phyloP scores from a whole-genome alignment of 2,113 vertebrate genomes.

The Cichladusa arquata region DNA sequence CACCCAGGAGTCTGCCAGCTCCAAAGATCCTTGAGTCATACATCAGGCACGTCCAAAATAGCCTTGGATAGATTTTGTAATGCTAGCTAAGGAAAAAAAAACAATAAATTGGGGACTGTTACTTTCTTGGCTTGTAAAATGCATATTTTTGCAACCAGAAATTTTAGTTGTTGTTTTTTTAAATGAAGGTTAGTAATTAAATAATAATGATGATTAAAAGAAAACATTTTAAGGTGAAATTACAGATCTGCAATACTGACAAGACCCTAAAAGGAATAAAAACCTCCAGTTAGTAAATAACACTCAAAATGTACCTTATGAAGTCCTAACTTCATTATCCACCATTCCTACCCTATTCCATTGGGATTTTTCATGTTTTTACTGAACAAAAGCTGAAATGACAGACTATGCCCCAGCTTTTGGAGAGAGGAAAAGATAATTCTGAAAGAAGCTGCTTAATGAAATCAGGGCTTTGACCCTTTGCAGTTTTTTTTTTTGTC shows the following conservation, averaged over 20 bases:
- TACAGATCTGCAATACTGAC: background rate
- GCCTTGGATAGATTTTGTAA: background rate
- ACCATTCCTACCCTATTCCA: background rate
- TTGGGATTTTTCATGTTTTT: background rate
- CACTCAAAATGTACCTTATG: background rate
- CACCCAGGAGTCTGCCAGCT: background rate
- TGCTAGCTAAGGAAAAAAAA: background rate
- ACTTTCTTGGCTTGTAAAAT: background rate
- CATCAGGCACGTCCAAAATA: background rate
- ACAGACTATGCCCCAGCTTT: background rate
- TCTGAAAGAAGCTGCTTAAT: background rate
- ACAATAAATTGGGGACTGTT: rapidly evolving
- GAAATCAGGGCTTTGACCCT: background rate
- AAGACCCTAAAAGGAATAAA: background rate
- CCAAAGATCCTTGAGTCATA: background rate
- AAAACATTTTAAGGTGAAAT: background rate
- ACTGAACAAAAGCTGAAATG: background rate
- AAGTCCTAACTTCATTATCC: background rate
- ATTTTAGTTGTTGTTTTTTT: background rate
- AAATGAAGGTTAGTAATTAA: background rate
- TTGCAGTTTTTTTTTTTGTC: background rate
- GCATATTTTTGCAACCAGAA: rapidly evolving
- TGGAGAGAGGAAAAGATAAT: background rate
- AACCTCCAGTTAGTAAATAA: background rate
- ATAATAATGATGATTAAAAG: background rate